Conservation (phyloP, 1,140 invertebrate species). For the Muscidifurax raptorellus region DNA sequence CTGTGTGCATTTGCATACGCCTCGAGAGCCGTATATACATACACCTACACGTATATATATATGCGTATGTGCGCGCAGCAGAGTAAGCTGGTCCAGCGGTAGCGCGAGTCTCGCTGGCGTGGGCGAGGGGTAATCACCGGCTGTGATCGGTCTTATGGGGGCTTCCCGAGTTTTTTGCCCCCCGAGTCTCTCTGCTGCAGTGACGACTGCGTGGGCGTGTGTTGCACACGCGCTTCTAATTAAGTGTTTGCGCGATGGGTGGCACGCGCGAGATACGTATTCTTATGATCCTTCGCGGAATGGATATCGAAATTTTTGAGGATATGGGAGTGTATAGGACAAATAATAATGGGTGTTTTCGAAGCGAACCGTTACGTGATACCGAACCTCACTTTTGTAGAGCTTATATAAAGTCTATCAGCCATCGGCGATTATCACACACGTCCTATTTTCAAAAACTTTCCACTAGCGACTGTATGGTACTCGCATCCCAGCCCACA, state of each 20-base stretch:
- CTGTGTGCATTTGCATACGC: constrained; percentile 67
- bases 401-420: background rate
- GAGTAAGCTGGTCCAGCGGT: constrained; percentile 50
- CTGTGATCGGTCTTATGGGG: constrained; percentile 32
- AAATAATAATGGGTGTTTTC: no score
- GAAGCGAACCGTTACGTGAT: no score
- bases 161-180: constrained; percentile 33
- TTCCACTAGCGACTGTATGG: background rate
- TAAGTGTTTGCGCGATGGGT: constrained; percentile 63
- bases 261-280: constrained; percentile 39
- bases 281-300: constrained; percentile 17
- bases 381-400: background rate
- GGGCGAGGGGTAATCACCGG: constrained; percentile 10
- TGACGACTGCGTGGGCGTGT: constrained; percentile 2
- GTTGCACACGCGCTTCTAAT: constrained; percentile 56
- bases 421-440: background rate
- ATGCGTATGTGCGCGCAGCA: background rate
- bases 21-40: constrained; percentile 51
- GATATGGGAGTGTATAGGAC: background rate
- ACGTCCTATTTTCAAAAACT: background rate
- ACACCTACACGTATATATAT: background rate
- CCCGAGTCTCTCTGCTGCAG: background rate
- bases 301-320: background rate
- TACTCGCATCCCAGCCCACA: background rate
- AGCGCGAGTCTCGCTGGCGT: constrained; percentile 50